Percentiles rank a stretch among this genome's conserved stretches.
phyloP scores from a whole-genome alignment of 2,888 invertebrate genomes.

The Eilema caniola region DNA sequence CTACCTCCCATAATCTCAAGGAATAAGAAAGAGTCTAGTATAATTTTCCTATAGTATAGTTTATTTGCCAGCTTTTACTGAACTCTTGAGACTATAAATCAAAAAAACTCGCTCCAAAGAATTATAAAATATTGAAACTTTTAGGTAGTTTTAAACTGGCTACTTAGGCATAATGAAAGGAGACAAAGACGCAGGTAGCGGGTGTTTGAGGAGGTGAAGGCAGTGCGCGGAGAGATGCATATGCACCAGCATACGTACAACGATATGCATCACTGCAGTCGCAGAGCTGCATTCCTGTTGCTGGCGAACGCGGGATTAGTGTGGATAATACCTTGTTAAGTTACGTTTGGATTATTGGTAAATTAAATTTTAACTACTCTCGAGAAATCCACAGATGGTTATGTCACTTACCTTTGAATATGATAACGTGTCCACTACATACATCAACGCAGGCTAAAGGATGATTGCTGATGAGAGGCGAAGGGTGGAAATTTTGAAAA shows the following conservation, averaged over 20 bases:
- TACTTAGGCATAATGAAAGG: slow-evolving; percentile 69
- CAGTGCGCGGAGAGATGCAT: slow-evolving; percentile 53
- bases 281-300: slow-evolving; percentile 82
- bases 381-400: neutral
- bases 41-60: too few species aligned
- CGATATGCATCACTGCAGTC: slow-evolving; percentile 85
- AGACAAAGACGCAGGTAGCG: slow-evolving; percentile 76
- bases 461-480: too few species aligned
- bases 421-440: too few species aligned
- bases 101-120: too few species aligned
- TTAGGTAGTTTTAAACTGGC: slow-evolving; percentile 52
- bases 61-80: too few species aligned
- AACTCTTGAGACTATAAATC: too few species aligned
- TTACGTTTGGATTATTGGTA: slow-evolving; percentile 4
- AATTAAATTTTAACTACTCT: neutral
- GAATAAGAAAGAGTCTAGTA: too few species aligned
- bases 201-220: slow-evolving; percentile 46
- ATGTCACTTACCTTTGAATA: neutral
- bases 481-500: too few species aligned
- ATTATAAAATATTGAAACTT: slow-evolving; percentile 9
- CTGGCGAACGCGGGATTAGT: slow-evolving; percentile 59
- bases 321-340: slow-evolving; percentile 61
- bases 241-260: slow-evolving; percentile 78
- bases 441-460: too few species aligned
- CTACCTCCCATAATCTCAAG: too few species aligned